Evolutionary conservation across 2,797 vertebrate species (phyloP).

Genomic region (Buphagus erythrorhynchus): DNA sequence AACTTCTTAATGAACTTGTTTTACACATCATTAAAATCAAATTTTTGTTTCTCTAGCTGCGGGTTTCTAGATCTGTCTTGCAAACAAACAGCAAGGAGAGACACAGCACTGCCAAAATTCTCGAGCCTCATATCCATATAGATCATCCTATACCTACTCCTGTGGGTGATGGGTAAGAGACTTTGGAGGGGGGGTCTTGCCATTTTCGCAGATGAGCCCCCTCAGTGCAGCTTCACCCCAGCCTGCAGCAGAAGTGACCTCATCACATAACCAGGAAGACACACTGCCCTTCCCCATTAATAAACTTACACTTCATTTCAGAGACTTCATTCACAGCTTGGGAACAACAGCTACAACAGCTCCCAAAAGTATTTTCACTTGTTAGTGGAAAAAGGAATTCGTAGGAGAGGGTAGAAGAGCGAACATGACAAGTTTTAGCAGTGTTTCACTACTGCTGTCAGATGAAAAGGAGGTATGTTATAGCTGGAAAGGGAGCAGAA

Average conservation of each 20-base stretch:
- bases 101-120: not conserved
- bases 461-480: not conserved
- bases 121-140: accelerated
- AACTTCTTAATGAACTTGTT: not conserved
- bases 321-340: not conserved
- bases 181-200: not conserved
- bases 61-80: not conserved
- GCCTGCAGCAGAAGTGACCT: not conserved
- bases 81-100: not conserved
- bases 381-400: not conserved
- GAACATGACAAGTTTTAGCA: not conserved
- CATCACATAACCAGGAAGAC: not conserved
- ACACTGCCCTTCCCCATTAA: not conserved
- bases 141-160: not conserved
- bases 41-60: not conserved
- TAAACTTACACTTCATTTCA: not conserved
- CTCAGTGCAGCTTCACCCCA: not conserved
- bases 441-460: not conserved
- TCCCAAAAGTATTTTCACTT: not conserved
- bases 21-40: not conserved
- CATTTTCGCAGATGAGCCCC: not conserved
- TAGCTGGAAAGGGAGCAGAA: not conserved
- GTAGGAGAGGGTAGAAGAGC: not conserved
- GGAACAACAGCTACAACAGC: not conserved
- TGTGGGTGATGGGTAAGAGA: not conserved